A percentile compares a stretch with the other conserved stretches of the same genome.
Conservation (phyloP, 2,113 vertebrate genomes). For the Scopus umbretta region DNA sequence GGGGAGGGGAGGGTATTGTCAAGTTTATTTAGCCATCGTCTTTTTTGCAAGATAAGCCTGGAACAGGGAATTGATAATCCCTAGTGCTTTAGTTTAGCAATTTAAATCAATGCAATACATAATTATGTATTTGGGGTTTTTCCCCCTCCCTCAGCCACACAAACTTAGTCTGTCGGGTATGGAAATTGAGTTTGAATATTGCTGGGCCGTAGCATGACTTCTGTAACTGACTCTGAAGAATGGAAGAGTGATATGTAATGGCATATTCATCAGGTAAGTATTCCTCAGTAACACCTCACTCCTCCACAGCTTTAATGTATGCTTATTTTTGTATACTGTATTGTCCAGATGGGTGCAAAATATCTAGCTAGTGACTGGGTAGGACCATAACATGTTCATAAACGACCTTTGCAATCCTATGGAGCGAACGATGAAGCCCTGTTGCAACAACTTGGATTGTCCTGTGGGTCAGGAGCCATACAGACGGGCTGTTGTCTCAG, state of each 20-base stretch:
- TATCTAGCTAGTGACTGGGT: neutral
- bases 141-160: neutral
- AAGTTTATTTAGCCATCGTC: neutral
- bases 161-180: neutral
- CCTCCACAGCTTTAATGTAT: neutral
- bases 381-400: neutral
- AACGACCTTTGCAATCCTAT: neutral
- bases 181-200: neutral
- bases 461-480: neutral
- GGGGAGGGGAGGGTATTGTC: neutral
- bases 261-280: neutral
- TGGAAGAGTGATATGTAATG: neutral
- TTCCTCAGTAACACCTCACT: neutral
- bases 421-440: neutral
- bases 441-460: neutral
- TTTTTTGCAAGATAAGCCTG: neutral
- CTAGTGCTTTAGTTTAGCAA: neutral
- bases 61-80: neutral
- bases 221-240: neutral
- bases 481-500: neutral
- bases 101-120: neutral
- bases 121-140: neutral
- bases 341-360: neutral
- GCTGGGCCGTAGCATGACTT: neutral
- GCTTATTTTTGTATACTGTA: neutral